Evolutionary conservation across 2,797 vertebrate species (phyloP), one percentile per base, ranked within the genome.

Genomic region (Morelia viridis): DNA sequence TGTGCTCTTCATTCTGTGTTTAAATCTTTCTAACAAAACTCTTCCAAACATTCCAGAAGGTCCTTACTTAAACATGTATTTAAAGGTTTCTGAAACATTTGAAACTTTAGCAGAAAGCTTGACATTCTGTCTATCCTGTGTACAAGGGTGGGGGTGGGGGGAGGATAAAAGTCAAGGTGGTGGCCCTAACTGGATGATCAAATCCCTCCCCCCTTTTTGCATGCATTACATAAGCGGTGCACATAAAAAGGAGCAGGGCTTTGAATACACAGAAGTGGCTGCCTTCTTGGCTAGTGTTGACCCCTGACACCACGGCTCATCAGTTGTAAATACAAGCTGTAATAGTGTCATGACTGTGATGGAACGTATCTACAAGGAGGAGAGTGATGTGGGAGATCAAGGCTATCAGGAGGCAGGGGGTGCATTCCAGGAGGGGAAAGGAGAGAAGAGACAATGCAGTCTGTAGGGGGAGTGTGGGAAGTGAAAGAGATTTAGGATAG

Each of bases 1-100:
- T 94, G 89, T 19, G 85, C 3, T 92, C 35, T 83, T 64, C 28
- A 87, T 26, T 5, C 46, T 90, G 83, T 95, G 92, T 46, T 91
- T 61, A 93, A 94, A 89, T 96, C 4, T 92, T 94, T 2, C 28
- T 89, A 6, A 83, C 13, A 92, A n/a, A 93, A 91, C 5, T 65
- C 31, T 92, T 95, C 61, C 89, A 4, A 0, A 35, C 86, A 0
- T 87, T 94, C 58, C 57, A 10, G 71, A 87, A 89, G 5, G 2
- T 8, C 89, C 91, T 41, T 35, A 64, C 53, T 92, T 19, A 65
- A 89, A 71, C 90, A 91, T n/a, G 0, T 86, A 15, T 22, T 92
- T 94, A 31, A 19, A 76, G 28, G 53, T 1, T 13, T 41, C 4
- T 88, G 88, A 92, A 13, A 0, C 56, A 46, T 53, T 26, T 92